Evolutionary conservation across 1,140 invertebrate genomes (phyloP).

Genomic region (Hydropsyche tenuis): DNA sequence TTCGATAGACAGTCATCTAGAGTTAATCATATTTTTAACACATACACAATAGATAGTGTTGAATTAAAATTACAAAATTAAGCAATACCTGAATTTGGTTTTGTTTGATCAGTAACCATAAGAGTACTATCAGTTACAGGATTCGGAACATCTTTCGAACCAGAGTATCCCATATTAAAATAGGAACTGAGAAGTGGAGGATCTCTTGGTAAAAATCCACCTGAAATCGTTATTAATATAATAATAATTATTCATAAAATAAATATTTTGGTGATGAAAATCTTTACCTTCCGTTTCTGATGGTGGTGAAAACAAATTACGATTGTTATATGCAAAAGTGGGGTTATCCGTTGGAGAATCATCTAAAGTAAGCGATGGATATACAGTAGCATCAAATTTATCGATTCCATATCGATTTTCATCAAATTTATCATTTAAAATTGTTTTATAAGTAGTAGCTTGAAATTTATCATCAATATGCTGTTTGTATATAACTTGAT

Average conservation of each 20-base stretch:
- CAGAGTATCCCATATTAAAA: slow-evolving; percentile 63
- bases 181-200: slow-evolving; percentile 65
- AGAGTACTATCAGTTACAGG: slow-evolving; percentile 43
- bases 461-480: slow-evolving; percentile 49
- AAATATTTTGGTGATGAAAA: not conserved
- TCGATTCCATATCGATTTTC: slow-evolving; percentile 41
- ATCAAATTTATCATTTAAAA: slow-evolving; percentile 44
- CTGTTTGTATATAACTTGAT: slow-evolving; percentile 45
- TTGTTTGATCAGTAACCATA: slow-evolving; percentile 43
- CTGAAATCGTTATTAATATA: slow-evolving; percentile 48
- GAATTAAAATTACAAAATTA: too few relatives aligned
- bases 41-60: not conserved
- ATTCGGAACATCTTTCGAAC: slow-evolving; percentile 45
- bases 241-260: slow-evolving; percentile 2
- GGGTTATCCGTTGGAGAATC: slow-evolving; percentile 47
- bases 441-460: slow-evolving; percentile 46
- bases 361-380: slow-evolving; percentile 44
- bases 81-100: slow-evolving; percentile 43
- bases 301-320: slow-evolving; percentile 69
- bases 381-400: slow-evolving; percentile 47
- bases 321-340: slow-evolving; percentile 43
- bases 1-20: slow-evolving; percentile 58
- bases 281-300: slow-evolving; percentile 73
- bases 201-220: slow-evolving; percentile 75
- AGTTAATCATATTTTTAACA: not conserved